Base-by-base conservation (phyloP, 1,140 invertebrate species). In the Panagrolaimus sp. region DNA sequence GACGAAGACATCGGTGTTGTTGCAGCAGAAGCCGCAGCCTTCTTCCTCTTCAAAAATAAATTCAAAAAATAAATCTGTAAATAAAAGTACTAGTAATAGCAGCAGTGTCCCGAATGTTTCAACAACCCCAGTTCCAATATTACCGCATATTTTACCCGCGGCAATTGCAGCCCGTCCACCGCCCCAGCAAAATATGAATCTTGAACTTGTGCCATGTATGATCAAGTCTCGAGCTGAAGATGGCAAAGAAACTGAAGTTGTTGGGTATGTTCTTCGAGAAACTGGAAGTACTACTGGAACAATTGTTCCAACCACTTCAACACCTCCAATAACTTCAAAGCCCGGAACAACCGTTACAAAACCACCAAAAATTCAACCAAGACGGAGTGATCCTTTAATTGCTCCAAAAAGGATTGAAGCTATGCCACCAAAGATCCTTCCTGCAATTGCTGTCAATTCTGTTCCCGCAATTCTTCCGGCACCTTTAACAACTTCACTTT, bases 171-270 rank as follows among this genome's bases (percentile, higher is more conserved):
- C 28, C 52, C 14, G 21, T 58, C 21, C 52, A 26, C 17, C 17
- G 21, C 52, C 52, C 8, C 21, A 21, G 14, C 21, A 58, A 12
- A 58, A n/a, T n/a, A 58, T 58, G 52, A 58, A 58, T 28, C 52
- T 58, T 58, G 52, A 58, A 28, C 52, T 58, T 58, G 52, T 58
- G 17, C 52, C 52, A 26, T 26, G 21, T 17, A 58, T 58, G 52
- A n/a, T 21, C 10, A 58, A 58, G 21, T 21, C 21, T n/a, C 52
- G 52, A 21, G 28, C 52, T 1, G 28, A 10, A n/a, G 52, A 5
- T 58, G 52, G 52, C 14, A 28, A 58, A 21, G 52, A 21, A 38
- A 4, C 32, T 4, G 21, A 21, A 58, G 52, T 58, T 21, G 21
- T 26, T 58, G 52, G 52, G 17, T 58, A 12, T 58, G 2, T 26